These are phyloP conservation scores for Danionella dracula DNA, from an alignment of 2,797 vertebrate species.

Conservation along the genomic window DNA sequence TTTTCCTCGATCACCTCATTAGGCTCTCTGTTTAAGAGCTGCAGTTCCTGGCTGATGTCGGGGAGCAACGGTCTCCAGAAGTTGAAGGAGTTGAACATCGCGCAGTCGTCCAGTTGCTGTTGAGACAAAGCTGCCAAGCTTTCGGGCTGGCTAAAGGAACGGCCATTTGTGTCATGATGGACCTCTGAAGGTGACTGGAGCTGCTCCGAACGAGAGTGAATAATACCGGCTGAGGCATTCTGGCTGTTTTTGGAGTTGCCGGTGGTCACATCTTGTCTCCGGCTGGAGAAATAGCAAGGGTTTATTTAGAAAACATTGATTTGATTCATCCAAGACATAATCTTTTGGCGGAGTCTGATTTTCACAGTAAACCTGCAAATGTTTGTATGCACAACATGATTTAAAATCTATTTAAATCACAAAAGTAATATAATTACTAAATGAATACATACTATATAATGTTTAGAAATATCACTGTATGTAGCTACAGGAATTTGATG, in stretches of 20 bases:
- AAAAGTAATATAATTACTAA: too few relatives aligned
- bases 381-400: too few relatives aligned
- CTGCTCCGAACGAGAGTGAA: background rate
- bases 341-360: too few relatives aligned
- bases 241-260: background rate
- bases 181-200: background rate
- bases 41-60: slow-evolving; percentile 81
- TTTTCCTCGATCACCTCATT: slow-evolving; percentile 39
- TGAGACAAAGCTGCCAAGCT: background rate
- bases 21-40: slow-evolving; percentile 68
- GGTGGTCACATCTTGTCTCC: background rate
- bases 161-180: slow-evolving; percentile 38
- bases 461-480: too few relatives aligned
- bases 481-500: too few relatives aligned
- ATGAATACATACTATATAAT: too few relatives aligned
- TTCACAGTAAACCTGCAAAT: too few relatives aligned
- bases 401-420: too few relatives aligned
- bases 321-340: too few relatives aligned
- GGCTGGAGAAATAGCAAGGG: background rate
- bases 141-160: background rate
- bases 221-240: background rate
- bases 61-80: slow-evolving; percentile 85
- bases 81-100: slow-evolving; percentile 75
- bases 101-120: slow-evolving; percentile 60
- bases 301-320: background rate